Conservation (phyloP, 1,140 invertebrate species). For the Medauroidea extradentata region DNA sequence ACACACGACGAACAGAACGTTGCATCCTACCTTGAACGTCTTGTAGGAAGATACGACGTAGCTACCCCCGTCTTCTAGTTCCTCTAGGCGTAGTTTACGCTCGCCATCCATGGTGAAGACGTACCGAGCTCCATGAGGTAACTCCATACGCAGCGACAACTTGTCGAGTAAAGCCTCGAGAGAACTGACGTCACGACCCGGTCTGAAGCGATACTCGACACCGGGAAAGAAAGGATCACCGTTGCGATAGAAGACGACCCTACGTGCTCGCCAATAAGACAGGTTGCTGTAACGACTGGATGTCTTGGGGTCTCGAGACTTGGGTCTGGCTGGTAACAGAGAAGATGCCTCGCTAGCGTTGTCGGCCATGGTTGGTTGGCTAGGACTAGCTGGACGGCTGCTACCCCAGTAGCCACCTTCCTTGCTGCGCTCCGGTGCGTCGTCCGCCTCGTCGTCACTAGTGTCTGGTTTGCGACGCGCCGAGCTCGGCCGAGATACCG, state of each 20-base stretch:
- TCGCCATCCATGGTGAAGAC: conserved; percentile 89
- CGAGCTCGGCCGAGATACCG: no score
- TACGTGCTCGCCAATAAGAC: conserved; percentile 75
- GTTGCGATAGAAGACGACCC: conserved; percentile 89
- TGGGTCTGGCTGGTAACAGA: conserved; percentile 45
- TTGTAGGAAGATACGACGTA: conserved; percentile 90
- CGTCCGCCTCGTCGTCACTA: background rate
- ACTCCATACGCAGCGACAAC: conserved; percentile 72
- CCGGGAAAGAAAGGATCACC: conserved; percentile 89
- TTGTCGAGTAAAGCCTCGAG: conserved; percentile 82
- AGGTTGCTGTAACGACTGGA: conserved; percentile 66
- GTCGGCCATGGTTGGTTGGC: conserved; percentile 36
- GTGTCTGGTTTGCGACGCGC: no score
- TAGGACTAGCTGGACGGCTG: conserved; percentile 48
- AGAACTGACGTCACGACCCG: conserved; percentile 79
- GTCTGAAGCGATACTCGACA: conserved; percentile 82
- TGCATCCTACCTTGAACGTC: conserved; percentile 79
- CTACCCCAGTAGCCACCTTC: conserved; percentile 54
- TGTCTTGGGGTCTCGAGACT: conserved; percentile 44
- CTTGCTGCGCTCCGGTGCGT: conserved; percentile 39
- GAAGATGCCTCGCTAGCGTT: conserved; percentile 29
- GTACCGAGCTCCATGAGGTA: conserved; percentile 79
- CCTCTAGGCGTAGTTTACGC: conserved; percentile 74
- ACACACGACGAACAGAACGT: no score
- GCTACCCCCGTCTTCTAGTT: conserved; percentile 82